Evolutionary conservation across 2,113 vertebrate species (phyloP).

Genomic region (Apaloderma vittatum): DNA sequence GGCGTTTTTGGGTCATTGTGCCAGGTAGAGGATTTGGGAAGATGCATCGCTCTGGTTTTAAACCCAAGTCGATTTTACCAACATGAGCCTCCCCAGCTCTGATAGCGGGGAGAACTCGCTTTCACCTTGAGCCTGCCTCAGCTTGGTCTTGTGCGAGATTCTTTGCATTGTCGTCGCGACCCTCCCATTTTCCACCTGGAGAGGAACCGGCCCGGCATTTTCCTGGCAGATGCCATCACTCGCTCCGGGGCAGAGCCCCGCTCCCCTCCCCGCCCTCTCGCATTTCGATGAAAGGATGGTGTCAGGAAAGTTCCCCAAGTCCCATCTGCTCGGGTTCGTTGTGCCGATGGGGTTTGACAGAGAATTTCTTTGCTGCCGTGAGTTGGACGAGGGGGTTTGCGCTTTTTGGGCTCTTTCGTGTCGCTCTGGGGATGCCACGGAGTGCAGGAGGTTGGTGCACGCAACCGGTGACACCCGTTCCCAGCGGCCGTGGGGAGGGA

Average conservation of each 20-base stretch:
- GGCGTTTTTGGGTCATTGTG: neutral
- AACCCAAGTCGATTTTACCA: neutral
- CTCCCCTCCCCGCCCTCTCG: neutral
- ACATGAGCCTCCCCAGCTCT: neutral
- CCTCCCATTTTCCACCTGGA: neutral
- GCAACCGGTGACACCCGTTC: neutral
- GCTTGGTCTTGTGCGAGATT: neutral
- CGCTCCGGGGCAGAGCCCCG: neutral
- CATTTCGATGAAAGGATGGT: neutral
- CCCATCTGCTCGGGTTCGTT: neutral
- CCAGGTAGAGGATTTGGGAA: neutral
- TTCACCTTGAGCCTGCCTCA: neutral
- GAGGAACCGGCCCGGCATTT: neutral
- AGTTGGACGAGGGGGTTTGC: fast-evolving
- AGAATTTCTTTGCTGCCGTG: neutral
- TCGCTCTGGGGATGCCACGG: neutral
- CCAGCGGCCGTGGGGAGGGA: fast-evolving
- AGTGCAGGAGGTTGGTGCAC: neutral
- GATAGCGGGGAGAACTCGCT: fast-evolving
- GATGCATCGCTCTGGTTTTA: neutral
- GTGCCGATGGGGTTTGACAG: neutral
- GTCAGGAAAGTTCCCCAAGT: fast-evolving
- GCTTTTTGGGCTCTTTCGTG: neutral
- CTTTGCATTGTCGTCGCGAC: neutral
- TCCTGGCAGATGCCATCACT: fast-evolving